Base-by-base conservation (phyloP, 2,888 invertebrate genomes). In the Listrodromus nycthemerus region DNA sequence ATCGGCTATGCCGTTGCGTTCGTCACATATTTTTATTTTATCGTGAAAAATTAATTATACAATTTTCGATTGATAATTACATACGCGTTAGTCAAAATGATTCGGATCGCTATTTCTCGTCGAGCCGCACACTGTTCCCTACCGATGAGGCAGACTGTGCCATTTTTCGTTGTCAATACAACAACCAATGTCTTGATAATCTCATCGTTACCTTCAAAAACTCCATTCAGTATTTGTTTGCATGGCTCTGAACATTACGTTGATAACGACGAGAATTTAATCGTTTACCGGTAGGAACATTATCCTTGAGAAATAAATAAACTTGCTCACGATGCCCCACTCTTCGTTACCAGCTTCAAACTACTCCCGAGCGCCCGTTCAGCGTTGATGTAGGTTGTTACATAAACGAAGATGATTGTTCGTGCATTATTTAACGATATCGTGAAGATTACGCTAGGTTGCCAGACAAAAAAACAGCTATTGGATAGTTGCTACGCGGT, bases 401-500 rank as follows among this genome's bases (percentile, higher is more conserved):
- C 2, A 27, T 61, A 61, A 61, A 30, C 61, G 7, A 61, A n/a
- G 50, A 69, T 33, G 3, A 69, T 33, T 50, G 30, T 69, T n/a
- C 10, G 10, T 27, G 13, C 27, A 61, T 61, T 61, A 61, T 13
- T 61, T 13, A 27, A 30, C 16, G 16, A 16, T 61, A 37, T 37
- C 10, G 16, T n/a, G 61, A 7, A 30, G 24, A 61, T 27, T 61
- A 16, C 58, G 58, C 27, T 2, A 61, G 27, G 61, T 30, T 30
- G 61, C 7, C 3, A 61, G 6, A 6, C 6, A 16, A 30, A 10
- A 27, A 30, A 61, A 30, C 61, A 61, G 13, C 27, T 61, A 16
- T 61, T 61, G n/a, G 30, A 61, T 61, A 61, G 55, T 24, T 45
- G 65, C 37, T 21, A 30, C 50, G 50, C 69, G 52, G 27, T 50